Evolutionary conservation across 2,888 invertebrate species (phyloP).

Genomic region (Timandra comae): DNA sequence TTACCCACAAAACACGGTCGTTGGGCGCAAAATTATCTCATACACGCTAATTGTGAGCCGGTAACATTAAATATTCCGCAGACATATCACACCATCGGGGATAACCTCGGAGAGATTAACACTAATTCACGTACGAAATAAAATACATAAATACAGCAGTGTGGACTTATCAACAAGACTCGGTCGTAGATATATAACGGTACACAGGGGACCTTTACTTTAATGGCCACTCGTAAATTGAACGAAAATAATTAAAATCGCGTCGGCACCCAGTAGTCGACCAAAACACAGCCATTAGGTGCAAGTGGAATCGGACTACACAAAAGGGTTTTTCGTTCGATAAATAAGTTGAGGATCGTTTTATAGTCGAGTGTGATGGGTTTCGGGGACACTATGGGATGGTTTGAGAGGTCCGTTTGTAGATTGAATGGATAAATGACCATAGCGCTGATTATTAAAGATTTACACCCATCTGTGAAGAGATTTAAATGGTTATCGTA

Average conservation of each 20-base stretch:
- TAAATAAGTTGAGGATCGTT: constrained; percentile 54
- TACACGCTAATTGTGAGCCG: constrained; percentile 15
- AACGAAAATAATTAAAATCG: constrained; percentile 76
- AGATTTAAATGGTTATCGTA: too few species aligned
- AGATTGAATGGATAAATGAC: too few species aligned
- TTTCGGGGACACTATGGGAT: background rate
- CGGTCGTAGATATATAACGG: constrained; percentile 66
- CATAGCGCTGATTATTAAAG: too few species aligned
- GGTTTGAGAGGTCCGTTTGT: too few species aligned
- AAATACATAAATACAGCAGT: constrained; percentile 52
- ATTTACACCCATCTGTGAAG: too few species aligned
- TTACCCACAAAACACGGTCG: constrained; percentile 3
- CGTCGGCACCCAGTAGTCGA: constrained; percentile 43
- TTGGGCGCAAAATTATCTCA: constrained; percentile 11
- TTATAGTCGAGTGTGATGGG: constrained; percentile 27
- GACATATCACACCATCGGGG: constrained; percentile 41
- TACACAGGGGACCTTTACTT: constrained; percentile 64
- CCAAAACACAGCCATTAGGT: constrained; percentile 70
- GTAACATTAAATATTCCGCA: constrained; percentile 31
- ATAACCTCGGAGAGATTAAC: constrained; percentile 52
- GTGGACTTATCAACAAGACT: constrained; percentile 72
- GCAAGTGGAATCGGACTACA: constrained; percentile 47
- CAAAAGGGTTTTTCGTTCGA: constrained; percentile 70
- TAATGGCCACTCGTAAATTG: constrained; percentile 76
- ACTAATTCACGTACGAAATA: constrained; percentile 57